These are phyloP conservation scores for Scomber scombrus DNA, from an alignment of 2,113 vertebrate species.

Conservation along the genomic window DNA sequence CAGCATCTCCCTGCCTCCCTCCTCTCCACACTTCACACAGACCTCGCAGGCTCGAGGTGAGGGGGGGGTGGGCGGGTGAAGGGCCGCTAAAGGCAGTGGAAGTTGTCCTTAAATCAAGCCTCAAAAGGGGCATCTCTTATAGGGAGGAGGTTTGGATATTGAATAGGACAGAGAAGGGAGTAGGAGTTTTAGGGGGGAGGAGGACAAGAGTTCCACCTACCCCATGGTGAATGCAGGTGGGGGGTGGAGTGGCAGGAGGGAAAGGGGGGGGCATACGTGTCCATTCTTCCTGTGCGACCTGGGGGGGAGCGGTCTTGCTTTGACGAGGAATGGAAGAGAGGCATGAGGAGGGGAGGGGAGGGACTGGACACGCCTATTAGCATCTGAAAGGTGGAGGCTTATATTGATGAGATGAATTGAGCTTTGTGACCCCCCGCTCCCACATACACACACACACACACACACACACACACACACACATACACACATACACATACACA, in stretches of 20 bases:
- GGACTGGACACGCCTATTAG: conserved; percentile 79
- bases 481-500: background rate
- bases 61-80: conserved; percentile 33
- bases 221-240: conserved; percentile 75
- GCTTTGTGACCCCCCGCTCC: conserved; percentile 56
- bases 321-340: conserved; percentile 71
- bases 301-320: conserved; percentile 65
- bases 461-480: conserved; percentile 27
- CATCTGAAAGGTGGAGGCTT: conserved; percentile 82
- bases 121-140: conserved; percentile 72
- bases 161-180: conserved; percentile 71
- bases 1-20: conserved; percentile 18
- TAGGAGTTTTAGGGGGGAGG: conserved; percentile 40
- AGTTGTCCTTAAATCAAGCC: conserved; percentile 81
- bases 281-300: conserved; percentile 81
- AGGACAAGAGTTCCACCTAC: conserved; percentile 68
- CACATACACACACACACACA: conserved; percentile 26
- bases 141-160: conserved; percentile 43
- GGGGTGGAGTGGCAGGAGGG: conserved; percentile 51
- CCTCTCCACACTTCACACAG: conserved; percentile 58
- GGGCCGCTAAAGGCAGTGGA: conserved; percentile 69
- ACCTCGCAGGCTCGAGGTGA: conserved; percentile 18
- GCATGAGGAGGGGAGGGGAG: conserved; percentile 73
- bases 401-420: conserved; percentile 82
- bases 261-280: conserved; percentile 35